Evolutionary conservation across 2,888 invertebrate species (phyloP).

Genomic region (Sthenelais limicola): DNA sequence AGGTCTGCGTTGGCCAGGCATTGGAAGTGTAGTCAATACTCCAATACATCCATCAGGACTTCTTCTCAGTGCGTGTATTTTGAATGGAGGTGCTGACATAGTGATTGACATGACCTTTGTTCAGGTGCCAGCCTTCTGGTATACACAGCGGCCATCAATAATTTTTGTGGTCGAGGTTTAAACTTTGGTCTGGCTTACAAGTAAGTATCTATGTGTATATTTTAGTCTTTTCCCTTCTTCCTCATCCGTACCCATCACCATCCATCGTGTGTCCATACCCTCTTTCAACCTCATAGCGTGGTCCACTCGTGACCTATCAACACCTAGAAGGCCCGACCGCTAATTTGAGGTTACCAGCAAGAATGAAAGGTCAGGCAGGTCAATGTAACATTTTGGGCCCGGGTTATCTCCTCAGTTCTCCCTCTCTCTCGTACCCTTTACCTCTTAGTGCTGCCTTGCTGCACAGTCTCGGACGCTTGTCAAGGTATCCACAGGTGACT

Average conservation of each 20-base stretch:
- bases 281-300: no score
- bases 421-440: no score
- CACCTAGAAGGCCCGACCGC: background rate
- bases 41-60: no score
- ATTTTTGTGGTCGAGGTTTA: no score
- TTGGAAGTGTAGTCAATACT: no score
- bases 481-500: constrained; percentile 18
- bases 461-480: constrained; percentile 3
- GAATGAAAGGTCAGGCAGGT: constrained; percentile 29
- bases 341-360: constrained; percentile 21
- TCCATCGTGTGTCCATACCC: no score
- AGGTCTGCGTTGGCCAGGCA: no score
- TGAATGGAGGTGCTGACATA: background rate
- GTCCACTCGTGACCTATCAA: no score
- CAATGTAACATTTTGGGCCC: constrained; percentile 10
- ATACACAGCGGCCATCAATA: constrained; percentile 13
- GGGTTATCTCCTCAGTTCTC: no score
- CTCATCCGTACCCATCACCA: constrained; percentile 5
- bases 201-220: background rate
- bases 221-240: background rate
- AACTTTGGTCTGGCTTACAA: no score
- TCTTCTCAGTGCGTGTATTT: no score
- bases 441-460: background rate
- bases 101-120: constrained; percentile 25
- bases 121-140: background rate